phyloP scores from a whole-genome alignment of 1,140 invertebrate genomes.

The Zophobas atratus region DNA sequence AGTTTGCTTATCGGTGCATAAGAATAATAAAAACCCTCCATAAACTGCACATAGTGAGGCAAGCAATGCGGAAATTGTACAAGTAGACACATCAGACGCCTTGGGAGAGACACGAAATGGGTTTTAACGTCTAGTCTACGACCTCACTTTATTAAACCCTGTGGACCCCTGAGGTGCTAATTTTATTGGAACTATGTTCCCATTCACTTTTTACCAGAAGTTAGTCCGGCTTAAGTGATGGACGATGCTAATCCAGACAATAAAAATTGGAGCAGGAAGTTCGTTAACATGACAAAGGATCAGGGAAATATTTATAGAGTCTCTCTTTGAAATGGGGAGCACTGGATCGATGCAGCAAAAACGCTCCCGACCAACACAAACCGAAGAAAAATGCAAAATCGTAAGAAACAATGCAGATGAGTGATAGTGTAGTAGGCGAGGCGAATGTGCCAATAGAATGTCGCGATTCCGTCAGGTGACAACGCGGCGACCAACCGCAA shows the following conservation, averaged over 20 bases:
- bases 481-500: too few relatives aligned
- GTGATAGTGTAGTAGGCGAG: too few relatives aligned
- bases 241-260: conserved; percentile 6
- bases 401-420: too few relatives aligned
- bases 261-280: neutral
- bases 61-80: neutral
- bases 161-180: conserved; percentile 33
- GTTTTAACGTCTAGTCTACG: conserved; percentile 24
- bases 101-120: conserved; percentile 36
- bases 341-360: too few relatives aligned
- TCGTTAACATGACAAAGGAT: conserved; percentile 13
- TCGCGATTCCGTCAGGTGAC: too few relatives aligned
- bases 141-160: conserved; percentile 37
- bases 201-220: conserved; percentile 26
- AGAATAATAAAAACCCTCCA: neutral
- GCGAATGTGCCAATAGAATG: too few relatives aligned
- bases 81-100: conserved; percentile 22
- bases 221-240: conserved; percentile 7
- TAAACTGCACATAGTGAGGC: neutral
- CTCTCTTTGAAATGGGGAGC: neutral
- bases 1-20: neutral
- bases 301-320: neutral
- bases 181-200: conserved; percentile 31
- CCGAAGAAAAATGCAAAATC: too few relatives aligned
- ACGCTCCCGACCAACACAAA: too few relatives aligned